Base-by-base conservation (phyloP, 1,140 invertebrate genomes). In the Drosophila truncata region DNA sequence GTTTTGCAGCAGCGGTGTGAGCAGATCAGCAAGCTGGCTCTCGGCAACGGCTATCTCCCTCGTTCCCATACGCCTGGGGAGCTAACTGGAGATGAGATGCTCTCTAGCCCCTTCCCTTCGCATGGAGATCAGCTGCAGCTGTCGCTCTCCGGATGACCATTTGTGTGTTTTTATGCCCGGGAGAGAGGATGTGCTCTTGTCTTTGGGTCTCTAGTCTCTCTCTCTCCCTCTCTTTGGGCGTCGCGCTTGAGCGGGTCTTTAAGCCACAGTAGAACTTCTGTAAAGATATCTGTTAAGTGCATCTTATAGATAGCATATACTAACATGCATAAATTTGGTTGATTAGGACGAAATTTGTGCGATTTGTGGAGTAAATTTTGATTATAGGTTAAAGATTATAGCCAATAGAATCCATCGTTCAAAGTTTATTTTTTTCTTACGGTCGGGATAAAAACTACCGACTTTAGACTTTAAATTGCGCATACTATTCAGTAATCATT, bases 81-180 rank as follows among this genome's bases (percentile, higher is more conserved):
- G 20, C 41, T 35, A 9, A 13, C 18, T 58, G 25, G 31, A 67
- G 64, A 46, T 27, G 27, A 69, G 60, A 46, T 27, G 23, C 39
- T 37, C 58, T 72, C 58, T 58, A 33, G 31, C 37, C 29, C 20
- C 47, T 37, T 29, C 35, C 54, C 66, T 66, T 86, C 58, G 20
- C 62, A 79, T 77, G 33, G 55, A 78, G 84, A 87, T 87, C 83
- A 87, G 83, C 83, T 87, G 83, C 83, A 83, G 71, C 77, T 65
- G 78, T 61, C 72, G 49, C 66, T 75, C 70, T 64, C 70, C 78
- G 72, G 62, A 52, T 52, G 65, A 31, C 39, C 14, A 49, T 60
- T 35, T 49, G 44, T 55, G 18, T 70, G 44, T 54, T 44, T 54
- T 44, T 42, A 35, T 71, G 31, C 46, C 37, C 25, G 44, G 42